These are phyloP conservation scores for Philonicus albiceps DNA, from an alignment of 2,888 invertebrate species.

Conservation along the genomic window DNA sequence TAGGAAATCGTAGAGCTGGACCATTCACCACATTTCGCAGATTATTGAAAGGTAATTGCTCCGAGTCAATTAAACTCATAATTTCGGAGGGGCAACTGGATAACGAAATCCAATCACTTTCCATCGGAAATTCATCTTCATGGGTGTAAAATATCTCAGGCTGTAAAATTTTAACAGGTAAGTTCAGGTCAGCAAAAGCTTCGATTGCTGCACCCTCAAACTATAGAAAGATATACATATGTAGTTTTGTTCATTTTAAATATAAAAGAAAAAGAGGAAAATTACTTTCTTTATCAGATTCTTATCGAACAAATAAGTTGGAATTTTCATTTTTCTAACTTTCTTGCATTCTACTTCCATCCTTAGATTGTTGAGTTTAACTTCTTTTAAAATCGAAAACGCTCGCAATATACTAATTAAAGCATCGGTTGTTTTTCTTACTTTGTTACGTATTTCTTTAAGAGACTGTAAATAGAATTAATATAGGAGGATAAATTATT, in stretches of 20 bases:
- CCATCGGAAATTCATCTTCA: background rate
- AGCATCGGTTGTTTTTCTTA: constrained; percentile 42
- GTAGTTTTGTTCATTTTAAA: background rate
- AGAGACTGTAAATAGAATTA: constrained; percentile 11
- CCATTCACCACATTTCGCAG: background rate
- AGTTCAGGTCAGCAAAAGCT: background rate
- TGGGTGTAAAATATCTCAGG: background rate
- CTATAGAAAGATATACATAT: too few relatives aligned
- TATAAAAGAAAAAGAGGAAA: background rate
- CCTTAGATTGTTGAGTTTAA: constrained; percentile 20
- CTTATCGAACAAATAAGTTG: background rate
- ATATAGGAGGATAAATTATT: too few relatives aligned
- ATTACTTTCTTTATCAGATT: background rate
- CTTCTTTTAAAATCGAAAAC: constrained; percentile 37
- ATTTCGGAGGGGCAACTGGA: background rate
- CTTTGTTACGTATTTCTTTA: constrained; percentile 44
- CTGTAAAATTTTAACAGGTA: background rate
- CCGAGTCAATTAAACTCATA: background rate
- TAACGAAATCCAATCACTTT: background rate
- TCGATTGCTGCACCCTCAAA: background rate
- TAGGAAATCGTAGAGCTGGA: background rate
- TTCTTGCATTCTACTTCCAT: constrained; percentile 33
- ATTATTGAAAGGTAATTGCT: background rate
- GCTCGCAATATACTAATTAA: constrained; percentile 28
- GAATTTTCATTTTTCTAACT: constrained; percentile 21